A percentile compares a stretch with the other conserved stretches of the same genome.
These are phyloP conservation scores for Pseudoatta argentina DNA, from an alignment of 1,140 invertebrate species.

Conservation along the genomic window DNA sequence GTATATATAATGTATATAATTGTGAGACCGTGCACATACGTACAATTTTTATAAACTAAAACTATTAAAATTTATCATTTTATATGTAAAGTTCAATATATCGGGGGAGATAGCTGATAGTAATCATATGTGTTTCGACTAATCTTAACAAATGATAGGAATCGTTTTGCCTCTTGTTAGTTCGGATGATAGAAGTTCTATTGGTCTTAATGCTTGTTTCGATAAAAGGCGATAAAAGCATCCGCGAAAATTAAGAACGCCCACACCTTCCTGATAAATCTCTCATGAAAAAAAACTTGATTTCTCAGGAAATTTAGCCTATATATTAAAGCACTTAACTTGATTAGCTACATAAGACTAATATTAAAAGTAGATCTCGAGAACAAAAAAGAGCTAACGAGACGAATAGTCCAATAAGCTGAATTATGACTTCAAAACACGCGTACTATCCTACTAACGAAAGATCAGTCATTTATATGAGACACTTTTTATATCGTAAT, in stretches of 20 bases:
- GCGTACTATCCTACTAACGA: conserved; percentile 19
- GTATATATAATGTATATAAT: not conserved
- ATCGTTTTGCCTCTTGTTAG: not conserved
- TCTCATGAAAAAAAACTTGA: conserved; percentile 13
- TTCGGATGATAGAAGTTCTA: not conserved
- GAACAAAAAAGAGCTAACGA: conserved; percentile 22
- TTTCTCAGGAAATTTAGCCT: conserved; percentile 32
- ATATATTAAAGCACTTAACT: conserved; percentile 42
- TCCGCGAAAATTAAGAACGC: conserved; percentile 36
- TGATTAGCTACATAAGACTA: conserved; percentile 56
- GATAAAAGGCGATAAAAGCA: conserved; percentile 53
- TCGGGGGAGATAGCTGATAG: not conserved
- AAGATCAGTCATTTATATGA: not conserved
- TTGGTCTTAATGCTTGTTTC: not conserved
- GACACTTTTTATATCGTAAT: not conserved
- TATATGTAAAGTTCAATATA: not conserved
- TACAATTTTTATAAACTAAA: too few species aligned
- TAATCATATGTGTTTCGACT: not conserved
- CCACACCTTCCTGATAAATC: conserved; percentile 61
- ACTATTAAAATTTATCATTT: not conserved
- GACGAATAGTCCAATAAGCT: conserved; percentile 63
- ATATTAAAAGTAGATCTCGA: conserved; percentile 55
- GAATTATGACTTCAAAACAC: conserved; percentile 67
- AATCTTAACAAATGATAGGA: not conserved
- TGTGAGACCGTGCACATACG: too few species aligned